Evolutionary conservation across 1,140 invertebrate genomes (phyloP).

Genomic region (Lepidotrigona ventralis): DNA sequence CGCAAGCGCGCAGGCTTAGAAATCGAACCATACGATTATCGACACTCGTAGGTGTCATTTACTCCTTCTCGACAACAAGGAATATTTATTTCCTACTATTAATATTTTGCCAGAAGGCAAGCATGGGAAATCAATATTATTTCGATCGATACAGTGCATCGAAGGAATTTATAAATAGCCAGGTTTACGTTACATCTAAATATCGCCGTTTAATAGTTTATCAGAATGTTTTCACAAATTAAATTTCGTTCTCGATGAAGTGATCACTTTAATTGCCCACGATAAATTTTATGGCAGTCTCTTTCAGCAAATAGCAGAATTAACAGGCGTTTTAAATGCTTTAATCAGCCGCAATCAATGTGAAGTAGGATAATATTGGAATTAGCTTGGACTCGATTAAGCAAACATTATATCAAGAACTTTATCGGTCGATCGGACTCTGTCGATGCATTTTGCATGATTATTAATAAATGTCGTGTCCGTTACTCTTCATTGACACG

Average conservation of each 20-base stretch:
- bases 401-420: slow-evolving; percentile 16
- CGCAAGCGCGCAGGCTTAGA: too few species aligned
- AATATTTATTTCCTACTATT: too few species aligned
- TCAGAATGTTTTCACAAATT: background rate
- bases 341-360: slow-evolving; percentile 22
- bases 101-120: too few species aligned
- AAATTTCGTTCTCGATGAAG: background rate
- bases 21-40: too few species aligned
- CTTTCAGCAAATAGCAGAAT: background rate
- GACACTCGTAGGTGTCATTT: too few species aligned
- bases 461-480: slow-evolving; percentile 28
- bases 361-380: background rate
- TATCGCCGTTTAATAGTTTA: background rate
- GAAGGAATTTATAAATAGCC: too few species aligned
- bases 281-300: background rate
- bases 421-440: background rate
- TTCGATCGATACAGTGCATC: too few species aligned
- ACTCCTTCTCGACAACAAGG: too few species aligned
- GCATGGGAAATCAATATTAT: too few species aligned
- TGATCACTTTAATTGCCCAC: background rate
- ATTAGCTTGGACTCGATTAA: background rate
- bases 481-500: background rate
- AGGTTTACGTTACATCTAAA: background rate
- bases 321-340: background rate
- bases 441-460: background rate